phyloP scores from a whole-genome alignment of 2,888 invertebrate species.

The Eupithecia pulchellata region DNA sequence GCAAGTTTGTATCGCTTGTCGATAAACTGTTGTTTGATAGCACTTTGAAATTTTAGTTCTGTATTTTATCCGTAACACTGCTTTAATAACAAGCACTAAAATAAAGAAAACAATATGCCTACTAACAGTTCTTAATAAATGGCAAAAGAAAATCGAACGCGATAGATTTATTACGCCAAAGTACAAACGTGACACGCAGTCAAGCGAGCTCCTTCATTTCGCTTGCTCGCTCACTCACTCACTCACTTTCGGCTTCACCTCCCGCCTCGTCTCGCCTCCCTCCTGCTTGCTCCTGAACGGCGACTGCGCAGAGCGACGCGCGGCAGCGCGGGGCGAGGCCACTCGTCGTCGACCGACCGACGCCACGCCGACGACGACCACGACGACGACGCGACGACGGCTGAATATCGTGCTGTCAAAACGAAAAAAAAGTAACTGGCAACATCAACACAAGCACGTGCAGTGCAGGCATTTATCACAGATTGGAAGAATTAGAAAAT shows the following conservation, averaged over 20 bases:
- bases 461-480: no score
- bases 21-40: slow-evolving; percentile 26
- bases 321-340: background rate
- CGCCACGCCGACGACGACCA: no score
- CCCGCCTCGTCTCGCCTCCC: slow-evolving; percentile 2
- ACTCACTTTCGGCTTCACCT: background rate
- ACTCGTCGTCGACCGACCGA: background rate
- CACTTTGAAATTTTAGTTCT: slow-evolving; percentile 26
- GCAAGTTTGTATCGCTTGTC: slow-evolving; percentile 58
- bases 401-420: background rate
- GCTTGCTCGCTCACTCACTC: slow-evolving; percentile 12
- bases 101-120: slow-evolving; percentile 37
- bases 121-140: slow-evolving; percentile 39
- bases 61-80: slow-evolving; percentile 51
- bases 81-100: slow-evolving; percentile 33
- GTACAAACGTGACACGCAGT: slow-evolving; percentile 85
- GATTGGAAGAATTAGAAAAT: no score
- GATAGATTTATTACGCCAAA: slow-evolving; percentile 70
- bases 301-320: background rate
- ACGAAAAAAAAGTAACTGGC: no score
- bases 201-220: slow-evolving; percentile 62
- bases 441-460: no score
- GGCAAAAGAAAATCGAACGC: slow-evolving; percentile 71
- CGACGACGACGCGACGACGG: background rate
- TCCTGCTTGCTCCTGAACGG: background rate